phyloP scores from a whole-genome alignment of 1,140 invertebrate species.

The Achatina immaculata region DNA sequence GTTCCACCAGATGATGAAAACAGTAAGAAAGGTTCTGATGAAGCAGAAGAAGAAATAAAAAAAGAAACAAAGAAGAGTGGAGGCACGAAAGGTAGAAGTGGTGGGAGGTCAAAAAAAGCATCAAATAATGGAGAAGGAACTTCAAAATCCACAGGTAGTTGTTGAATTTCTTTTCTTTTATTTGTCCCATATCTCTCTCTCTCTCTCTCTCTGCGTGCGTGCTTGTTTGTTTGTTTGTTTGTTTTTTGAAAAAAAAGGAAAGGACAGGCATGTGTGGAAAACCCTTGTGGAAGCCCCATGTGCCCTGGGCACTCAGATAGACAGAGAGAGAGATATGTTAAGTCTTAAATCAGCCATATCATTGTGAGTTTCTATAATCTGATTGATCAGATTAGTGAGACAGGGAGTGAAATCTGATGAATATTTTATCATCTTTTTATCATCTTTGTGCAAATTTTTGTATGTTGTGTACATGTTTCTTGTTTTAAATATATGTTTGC shows the following conservation, averaged over 20 bases:
- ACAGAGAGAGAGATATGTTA: too few species aligned
- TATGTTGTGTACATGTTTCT: background rate
- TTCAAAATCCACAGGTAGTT: background rate
- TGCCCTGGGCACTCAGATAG: too few species aligned
- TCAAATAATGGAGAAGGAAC: background rate
- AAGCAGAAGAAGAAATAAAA: slow-evolving; percentile 18
- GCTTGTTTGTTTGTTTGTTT: background rate
- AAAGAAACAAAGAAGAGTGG: slow-evolving; percentile 20
- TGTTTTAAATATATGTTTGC: too few species aligned
- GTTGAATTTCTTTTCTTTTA: background rate
- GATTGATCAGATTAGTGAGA: background rate
- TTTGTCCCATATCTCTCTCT: background rate
- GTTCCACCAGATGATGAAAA: slow-evolving; percentile 27
- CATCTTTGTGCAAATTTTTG: background rate
- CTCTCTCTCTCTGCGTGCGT: background rate
- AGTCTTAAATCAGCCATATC: too few species aligned
- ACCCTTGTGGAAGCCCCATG: too few species aligned
- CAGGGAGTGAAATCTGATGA: background rate
- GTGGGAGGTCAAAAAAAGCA: too few species aligned
- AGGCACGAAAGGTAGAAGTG: slow-evolving; percentile 37
- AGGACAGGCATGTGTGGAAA: too few species aligned
- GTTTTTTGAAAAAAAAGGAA: too few species aligned
- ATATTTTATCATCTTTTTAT: background rate
- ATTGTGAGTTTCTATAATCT: too few species aligned
- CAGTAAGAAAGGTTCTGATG: background rate